phyloP scores from a whole-genome alignment of 2,113 vertebrate genomes.

The Alligator mississippiensis region DNA sequence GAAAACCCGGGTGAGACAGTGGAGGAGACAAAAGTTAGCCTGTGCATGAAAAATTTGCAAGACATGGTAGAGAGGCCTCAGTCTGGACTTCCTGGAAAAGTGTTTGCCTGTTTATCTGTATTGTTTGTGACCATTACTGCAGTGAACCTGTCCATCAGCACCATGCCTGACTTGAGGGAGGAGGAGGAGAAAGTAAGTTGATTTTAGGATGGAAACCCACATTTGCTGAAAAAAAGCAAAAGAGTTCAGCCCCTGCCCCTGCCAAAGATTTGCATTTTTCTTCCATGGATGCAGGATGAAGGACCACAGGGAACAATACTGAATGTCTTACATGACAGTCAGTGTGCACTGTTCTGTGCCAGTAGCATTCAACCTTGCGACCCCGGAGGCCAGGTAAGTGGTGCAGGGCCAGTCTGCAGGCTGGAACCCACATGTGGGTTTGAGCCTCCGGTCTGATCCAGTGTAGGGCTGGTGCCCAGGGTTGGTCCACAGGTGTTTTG shows the following conservation, averaged over 20 bases:
- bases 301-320: not conserved
- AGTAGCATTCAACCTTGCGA: not conserved
- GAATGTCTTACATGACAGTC: not conserved
- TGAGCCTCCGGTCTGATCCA: too few species aligned
- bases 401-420: too few species aligned
- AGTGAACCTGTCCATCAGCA: slow-evolving; percentile 97
- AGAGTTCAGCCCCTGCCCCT: slow-evolving; percentile 12
- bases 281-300: not conserved
- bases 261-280: not conserved
- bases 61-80: slow-evolving; percentile 99
- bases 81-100: slow-evolving; percentile 96
- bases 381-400: too few species aligned
- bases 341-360: not conserved
- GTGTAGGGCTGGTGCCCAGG: too few species aligned
- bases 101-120: slow-evolving; percentile 97
- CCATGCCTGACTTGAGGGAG: slow-evolving; percentile 94
- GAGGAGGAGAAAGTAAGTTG: slow-evolving; percentile 94
- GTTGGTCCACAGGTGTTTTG: too few species aligned
- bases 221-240: slow-evolving; percentile 28
- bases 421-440: too few species aligned
- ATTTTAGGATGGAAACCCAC: slow-evolving; percentile 28
- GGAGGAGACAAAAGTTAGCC: slow-evolving; percentile 80
- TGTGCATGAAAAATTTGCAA: slow-evolving; percentile 90
- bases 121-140: slow-evolving; percentile 97
- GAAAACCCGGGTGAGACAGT: slow-evolving; percentile 68